Evolutionary conservation across 2,797 vertebrate genomes (phyloP), one percentile per base, ranked within the genome.

Genomic region (Parauchenoglanis ngamensis): DNA sequence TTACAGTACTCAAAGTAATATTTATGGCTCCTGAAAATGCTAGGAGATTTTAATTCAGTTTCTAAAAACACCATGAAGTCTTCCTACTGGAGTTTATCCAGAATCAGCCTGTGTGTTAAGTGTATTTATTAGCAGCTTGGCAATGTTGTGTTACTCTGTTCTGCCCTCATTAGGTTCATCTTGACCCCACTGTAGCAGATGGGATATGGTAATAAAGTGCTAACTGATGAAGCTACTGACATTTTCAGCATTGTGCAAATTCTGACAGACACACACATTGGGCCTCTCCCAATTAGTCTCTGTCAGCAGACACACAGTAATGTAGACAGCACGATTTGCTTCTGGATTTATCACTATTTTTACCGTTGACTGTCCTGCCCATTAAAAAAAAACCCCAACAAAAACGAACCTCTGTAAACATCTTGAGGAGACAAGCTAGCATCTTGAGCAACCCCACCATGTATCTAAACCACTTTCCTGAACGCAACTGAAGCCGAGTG

Each of bases 81-180:
- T n/a, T 83, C 2, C 4, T 52, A 0, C 25, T 82, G 80, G 80
- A 67, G 61, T 82, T 52, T 23, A 28, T 83, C 61, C 63, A 31
- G 23, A 28, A 19, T 17, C 40, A 65, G 59, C 59, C 40, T 11
- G 40, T 68, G 44, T 35, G 63, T 54, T 83, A 49, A 67, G 19
- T 52, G 46, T 83, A 52, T 83, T 83, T 83, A 68, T 83, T 68
- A 67, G 63, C 63, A 83, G 81, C 63, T 67, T 68, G 61, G n/a
- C n/a, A 54, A 54, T 23, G 73, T 65, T 63, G 40, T 63, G 40
- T 65, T 85, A 31, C 46, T 54, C 10, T 25, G 21, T 67, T 13
- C 61, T 31, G 73, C 46, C 84, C 73, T 85, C 61, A 35, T 86
- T 79, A 68, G 11, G 31, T 56, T 76, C 49, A 57, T 44, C 63